Evolutionary conservation across 2,113 vertebrate species (phyloP).

Genomic region (Melanerpes aurifrons): DNA sequence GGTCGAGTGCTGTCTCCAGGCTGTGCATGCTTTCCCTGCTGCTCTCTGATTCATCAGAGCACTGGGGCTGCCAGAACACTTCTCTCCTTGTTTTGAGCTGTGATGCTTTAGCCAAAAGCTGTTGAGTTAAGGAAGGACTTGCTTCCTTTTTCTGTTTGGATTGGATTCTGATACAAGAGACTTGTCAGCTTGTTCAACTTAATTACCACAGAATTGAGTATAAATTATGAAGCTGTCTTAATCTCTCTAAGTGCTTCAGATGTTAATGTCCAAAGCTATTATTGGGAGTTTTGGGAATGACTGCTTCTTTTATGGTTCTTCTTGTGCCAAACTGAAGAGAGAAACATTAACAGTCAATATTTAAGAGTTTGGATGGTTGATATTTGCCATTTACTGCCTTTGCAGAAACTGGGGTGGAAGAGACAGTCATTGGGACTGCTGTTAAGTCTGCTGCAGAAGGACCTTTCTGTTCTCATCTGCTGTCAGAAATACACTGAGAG

Average conservation of each 20-base stretch:
- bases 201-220: slow-evolving; percentile 38
- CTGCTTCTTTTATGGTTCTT: background rate
- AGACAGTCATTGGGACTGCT: background rate
- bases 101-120: slow-evolving; percentile 31
- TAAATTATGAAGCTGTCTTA: slow-evolving; percentile 27
- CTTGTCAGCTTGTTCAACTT: slow-evolving; percentile 36
- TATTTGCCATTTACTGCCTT: background rate
- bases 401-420: background rate
- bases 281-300: background rate
- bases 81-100: slow-evolving; percentile 12
- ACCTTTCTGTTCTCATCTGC: background rate
- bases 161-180: slow-evolving; percentile 59
- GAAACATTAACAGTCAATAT: background rate
- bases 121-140: slow-evolving; percentile 37
- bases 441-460: background rate
- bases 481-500: background rate
- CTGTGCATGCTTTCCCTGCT: background rate
- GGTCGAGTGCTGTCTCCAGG: background rate
- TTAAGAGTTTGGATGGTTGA: background rate
- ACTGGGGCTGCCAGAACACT: slow-evolving; percentile 35
- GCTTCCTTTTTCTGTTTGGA: slow-evolving; percentile 59
- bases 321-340: background rate
- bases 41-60: background rate
- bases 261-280: slow-evolving; percentile 26
- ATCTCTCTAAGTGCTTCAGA: background rate